Evolutionary conservation across 35 echinoderm and acorn worm genomes (phyloP).

Genomic region (Heliocidaris erythrogramma): DNA sequence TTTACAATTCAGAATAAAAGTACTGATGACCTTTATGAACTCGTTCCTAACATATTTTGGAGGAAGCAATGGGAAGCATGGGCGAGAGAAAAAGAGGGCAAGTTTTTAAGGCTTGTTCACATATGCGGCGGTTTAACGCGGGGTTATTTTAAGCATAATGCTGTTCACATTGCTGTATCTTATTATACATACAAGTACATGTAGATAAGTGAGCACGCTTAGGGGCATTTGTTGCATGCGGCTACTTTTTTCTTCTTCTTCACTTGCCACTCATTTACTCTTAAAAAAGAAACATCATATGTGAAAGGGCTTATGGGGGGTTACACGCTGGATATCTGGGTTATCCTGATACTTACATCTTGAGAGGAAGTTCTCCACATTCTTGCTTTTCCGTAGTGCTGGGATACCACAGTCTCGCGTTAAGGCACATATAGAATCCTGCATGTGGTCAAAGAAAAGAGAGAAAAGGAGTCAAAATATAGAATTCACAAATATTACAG

Average conservation of each 20-base stretch:
- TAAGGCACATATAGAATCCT: slow-evolving; percentile 87
- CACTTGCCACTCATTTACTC: too few species aligned
- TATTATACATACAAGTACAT: too few species aligned
- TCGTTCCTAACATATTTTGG: background rate
- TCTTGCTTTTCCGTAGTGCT: slow-evolving; percentile 91
- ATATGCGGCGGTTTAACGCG: too few species aligned
- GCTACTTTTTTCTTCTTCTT: too few species aligned
- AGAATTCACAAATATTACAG: background rate
- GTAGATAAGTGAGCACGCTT: too few species aligned
- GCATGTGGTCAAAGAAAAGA: slow-evolving; percentile 30
- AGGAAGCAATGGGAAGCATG: background rate
- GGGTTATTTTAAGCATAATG: too few species aligned
- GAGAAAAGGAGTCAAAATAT: background rate
- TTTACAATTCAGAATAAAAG: background rate
- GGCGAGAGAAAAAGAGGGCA: background rate
- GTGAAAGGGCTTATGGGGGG: background rate
- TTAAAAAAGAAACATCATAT: too few species aligned
- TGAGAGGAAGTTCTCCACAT: slow-evolving; percentile 92
- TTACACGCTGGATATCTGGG: background rate
- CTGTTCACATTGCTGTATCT: too few species aligned
- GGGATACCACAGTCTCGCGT: slow-evolving; percentile 87
- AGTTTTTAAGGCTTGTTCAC: background rate
- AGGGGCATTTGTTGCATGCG: too few species aligned
- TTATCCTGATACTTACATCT: slow-evolving; percentile 84
- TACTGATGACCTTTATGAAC: background rate